Percentiles rank a stretch among this genome's conserved stretches.
Conservation (phyloP, 2,888 invertebrate genomes). For the Thysanoteuthis rhombus region DNA sequence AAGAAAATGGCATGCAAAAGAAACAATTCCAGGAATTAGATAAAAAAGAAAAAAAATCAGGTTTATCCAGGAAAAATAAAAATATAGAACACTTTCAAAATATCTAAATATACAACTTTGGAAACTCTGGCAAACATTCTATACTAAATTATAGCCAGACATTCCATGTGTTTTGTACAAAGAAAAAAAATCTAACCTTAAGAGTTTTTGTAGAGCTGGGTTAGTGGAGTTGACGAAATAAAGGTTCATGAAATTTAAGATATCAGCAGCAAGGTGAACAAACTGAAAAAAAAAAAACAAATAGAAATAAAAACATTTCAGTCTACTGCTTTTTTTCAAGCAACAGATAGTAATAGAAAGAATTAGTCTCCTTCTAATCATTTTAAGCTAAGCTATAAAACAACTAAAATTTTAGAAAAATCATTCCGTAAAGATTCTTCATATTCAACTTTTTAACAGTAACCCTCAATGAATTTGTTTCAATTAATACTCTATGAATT, state of each 20-base stretch:
- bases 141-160: background rate
- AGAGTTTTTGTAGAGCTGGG: slow-evolving; percentile 26
- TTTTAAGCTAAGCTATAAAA: too few relatives aligned
- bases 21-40: too few relatives aligned
- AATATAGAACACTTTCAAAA: background rate
- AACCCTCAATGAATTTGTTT: too few relatives aligned
- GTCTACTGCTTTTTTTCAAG: too few relatives aligned
- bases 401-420: too few relatives aligned
- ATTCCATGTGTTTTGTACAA: background rate
- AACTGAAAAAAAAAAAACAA: slow-evolving; percentile 72
- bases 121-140: background rate
- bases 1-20: too few relatives aligned
- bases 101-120: background rate
- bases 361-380: too few relatives aligned
- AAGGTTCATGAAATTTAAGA: slow-evolving; percentile 85
- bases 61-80: background rate
- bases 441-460: too few relatives aligned
- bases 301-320: background rate
- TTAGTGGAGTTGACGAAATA: slow-evolving; percentile 78
- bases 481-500: too few relatives aligned
- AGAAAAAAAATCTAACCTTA: background rate
- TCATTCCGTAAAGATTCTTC: too few relatives aligned
- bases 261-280: slow-evolving; percentile 85
- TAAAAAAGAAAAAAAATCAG: background rate
- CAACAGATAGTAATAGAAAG: too few relatives aligned